These are phyloP conservation scores for Saturnia pavonia DNA, from an alignment of 2,888 invertebrate species.

Conservation along the genomic window DNA sequence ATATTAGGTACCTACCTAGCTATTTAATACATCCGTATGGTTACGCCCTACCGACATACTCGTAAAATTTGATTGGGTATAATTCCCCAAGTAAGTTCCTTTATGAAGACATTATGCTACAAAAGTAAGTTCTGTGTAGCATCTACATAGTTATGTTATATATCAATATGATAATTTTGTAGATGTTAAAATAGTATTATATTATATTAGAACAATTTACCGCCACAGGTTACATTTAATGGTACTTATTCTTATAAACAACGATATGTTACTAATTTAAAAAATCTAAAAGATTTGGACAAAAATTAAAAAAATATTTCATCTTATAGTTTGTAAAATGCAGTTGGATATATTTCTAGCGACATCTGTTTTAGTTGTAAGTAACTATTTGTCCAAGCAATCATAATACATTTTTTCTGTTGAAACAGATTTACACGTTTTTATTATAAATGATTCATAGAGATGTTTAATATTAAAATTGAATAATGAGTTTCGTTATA, in stretches of 20 bases:
- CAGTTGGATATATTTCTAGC: neutral
- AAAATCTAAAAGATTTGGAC: neutral
- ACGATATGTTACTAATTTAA: neutral
- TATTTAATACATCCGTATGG: neutral
- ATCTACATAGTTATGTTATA: neutral
- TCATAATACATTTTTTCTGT: neutral
- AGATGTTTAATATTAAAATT: neutral
- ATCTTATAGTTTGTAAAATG: neutral
- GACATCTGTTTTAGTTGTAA: slow-evolving; percentile 10
- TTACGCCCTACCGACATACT: slow-evolving; percentile 14
- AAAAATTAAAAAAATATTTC: neutral
- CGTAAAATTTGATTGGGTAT: slow-evolving; percentile 23
- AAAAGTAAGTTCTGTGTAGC: slow-evolving; percentile 6
- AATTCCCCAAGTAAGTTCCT: slow-evolving; percentile 14
- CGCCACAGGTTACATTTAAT: neutral
- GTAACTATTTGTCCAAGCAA: slow-evolving; percentile 6
- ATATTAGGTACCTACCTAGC: neutral
- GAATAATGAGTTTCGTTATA: neutral
- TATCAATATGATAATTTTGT: neutral
- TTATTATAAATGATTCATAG: neutral
- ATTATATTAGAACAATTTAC: too few relatives aligned
- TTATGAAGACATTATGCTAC: slow-evolving; percentile 4
- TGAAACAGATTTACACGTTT: neutral
- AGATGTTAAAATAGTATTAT: neutral
- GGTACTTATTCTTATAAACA: neutral